Conservation (phyloP, 2,113 vertebrate genomes). For the Ceyx margarethae region DNA sequence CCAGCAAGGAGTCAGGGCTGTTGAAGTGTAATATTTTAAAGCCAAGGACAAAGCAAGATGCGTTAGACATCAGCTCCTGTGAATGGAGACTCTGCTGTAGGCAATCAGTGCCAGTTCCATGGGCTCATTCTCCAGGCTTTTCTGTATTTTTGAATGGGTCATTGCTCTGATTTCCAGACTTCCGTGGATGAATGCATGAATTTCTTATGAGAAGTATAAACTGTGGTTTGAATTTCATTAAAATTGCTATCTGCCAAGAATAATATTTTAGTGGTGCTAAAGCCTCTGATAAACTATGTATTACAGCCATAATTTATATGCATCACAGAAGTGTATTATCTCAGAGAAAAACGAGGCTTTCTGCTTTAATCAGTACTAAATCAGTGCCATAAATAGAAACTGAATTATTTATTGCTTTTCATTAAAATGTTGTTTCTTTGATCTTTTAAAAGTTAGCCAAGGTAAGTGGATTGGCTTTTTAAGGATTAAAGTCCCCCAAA, state of each 20-base stretch:
- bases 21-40: not conserved
- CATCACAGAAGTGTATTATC: not conserved
- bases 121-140: not conserved
- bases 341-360: not conserved
- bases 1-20: not conserved
- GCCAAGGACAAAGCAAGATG: not conserved
- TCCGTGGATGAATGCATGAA: not conserved
- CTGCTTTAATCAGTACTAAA: not conserved
- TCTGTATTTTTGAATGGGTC: not conserved
- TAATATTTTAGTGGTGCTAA: not conserved
- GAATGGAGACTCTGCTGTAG: not conserved
- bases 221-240: not conserved
- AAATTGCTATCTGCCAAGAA: conserved; percentile 10
- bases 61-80: not conserved
- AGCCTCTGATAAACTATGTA: not conserved
- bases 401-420: conserved; percentile 5
- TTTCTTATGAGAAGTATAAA: not conserved
- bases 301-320: not conserved
- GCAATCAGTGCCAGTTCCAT: not conserved
- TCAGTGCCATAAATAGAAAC: not conserved
- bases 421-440: not conserved
- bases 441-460: not conserved
- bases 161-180: not conserved
- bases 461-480: not conserved
- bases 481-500: not conserved